Percentiles rank a stretch among this genome's conserved stretches.
Evolutionary conservation across 2,797 vertebrate genomes (phyloP).

Genomic region (Pelochelys cantorii): DNA sequence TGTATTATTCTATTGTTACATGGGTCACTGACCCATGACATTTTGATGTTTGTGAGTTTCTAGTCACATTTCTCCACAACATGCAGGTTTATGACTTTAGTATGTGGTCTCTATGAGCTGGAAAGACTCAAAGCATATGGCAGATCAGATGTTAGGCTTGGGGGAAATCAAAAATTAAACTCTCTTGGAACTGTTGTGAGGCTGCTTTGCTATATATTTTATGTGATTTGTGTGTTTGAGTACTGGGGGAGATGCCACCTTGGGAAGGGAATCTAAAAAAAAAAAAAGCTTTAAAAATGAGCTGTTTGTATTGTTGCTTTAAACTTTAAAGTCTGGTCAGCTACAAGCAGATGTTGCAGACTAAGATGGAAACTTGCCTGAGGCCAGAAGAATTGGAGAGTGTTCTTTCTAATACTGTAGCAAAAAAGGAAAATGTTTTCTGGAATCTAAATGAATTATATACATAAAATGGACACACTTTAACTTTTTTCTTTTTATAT

Average conservation of each 20-base stretch:
- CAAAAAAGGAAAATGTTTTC: constrained; percentile 56
- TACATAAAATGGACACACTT: constrained; percentile 25
- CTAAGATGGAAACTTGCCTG: constrained; percentile 76
- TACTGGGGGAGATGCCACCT: constrained; percentile 76
- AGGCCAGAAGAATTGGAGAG: constrained; percentile 68
- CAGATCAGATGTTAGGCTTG: constrained; percentile 80
- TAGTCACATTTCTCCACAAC: constrained; percentile 61
- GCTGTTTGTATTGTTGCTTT: constrained; percentile 78
- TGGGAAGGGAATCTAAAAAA: constrained; percentile 57
- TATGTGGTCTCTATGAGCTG: constrained; percentile 73
- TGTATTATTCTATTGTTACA: constrained; percentile 49
- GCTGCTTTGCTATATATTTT: constrained; percentile 80
- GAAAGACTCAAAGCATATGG: constrained; percentile 83
- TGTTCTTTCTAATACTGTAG: constrained; percentile 57
- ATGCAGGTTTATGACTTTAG: constrained; percentile 71
- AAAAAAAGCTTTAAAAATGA: constrained; percentile 75
- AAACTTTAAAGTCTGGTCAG: constrained; percentile 76
- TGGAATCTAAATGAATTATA: constrained; percentile 55
- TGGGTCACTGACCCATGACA: constrained; percentile 69
- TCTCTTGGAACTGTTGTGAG: constrained; percentile 78
- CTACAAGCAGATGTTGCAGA: constrained; percentile 78
- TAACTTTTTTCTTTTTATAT: constrained; percentile 35
- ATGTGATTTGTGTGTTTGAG: constrained; percentile 76
- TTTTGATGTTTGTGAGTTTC: constrained; percentile 74
- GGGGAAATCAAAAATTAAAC: constrained; percentile 84